Conservation (phyloP, 2,113 vertebrate species). For the Pitta sordida region DNA sequence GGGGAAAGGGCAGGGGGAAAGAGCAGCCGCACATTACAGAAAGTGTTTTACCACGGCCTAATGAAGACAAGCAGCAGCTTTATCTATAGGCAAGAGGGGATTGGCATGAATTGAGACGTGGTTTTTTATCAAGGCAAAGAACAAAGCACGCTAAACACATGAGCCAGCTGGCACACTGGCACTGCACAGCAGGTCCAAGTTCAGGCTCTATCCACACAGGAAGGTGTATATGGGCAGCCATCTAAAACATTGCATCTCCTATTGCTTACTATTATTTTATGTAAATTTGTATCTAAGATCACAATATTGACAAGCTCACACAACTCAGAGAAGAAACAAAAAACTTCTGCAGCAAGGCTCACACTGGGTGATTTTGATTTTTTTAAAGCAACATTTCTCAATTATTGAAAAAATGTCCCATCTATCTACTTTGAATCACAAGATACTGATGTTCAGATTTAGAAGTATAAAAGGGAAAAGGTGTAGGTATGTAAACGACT, state of each 20-base stretch:
- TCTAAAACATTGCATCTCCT: not conserved
- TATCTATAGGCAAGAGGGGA: not conserved
- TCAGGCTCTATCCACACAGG: not conserved
- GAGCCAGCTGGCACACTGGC: not conserved
- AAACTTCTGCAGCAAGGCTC: not conserved
- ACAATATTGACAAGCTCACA: not conserved
- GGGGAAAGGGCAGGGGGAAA: fast-evolving
- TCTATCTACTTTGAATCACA: not conserved
- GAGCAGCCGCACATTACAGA: not conserved
- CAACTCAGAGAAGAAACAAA: not conserved
- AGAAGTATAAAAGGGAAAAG: not conserved
- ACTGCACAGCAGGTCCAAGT: not conserved
- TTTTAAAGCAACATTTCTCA: not conserved
- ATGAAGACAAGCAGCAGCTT: not conserved
- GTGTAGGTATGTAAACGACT: not conserved
- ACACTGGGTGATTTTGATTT: not conserved
- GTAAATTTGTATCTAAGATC: not conserved
- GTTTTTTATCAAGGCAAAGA: not conserved
- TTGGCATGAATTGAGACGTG: not conserved
- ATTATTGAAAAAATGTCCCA: not conserved
- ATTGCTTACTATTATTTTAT: not conserved
- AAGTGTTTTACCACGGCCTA: not conserved
- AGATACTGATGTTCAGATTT: not conserved
- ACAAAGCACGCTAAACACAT: not conserved
- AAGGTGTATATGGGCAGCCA: not conserved